Conservation (phyloP, 2,888 invertebrate species). For the Furcula furcula region DNA sequence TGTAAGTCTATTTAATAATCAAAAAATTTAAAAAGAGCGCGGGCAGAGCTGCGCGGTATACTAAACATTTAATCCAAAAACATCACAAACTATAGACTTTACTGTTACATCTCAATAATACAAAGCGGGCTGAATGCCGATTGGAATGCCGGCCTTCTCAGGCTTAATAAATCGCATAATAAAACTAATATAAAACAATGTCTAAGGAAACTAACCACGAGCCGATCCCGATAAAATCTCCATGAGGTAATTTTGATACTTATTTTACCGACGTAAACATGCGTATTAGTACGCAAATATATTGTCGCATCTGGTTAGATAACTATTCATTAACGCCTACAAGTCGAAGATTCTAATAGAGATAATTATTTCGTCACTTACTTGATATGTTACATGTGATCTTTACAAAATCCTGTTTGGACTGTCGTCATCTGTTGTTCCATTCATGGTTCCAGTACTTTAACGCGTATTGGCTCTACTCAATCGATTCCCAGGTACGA, state of each 20-base stretch:
- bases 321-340: conserved; percentile 48
- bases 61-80: no score
- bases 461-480: neutral
- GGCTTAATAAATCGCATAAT: conserved; percentile 56
- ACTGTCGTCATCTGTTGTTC: conserved; percentile 1
- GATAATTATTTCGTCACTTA: conserved; percentile 29
- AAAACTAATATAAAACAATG: conserved; percentile 53
- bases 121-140: conserved; percentile 39
- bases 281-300: conserved; percentile 59
- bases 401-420: conserved; percentile 5
- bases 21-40: no score
- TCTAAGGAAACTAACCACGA: conserved; percentile 39
- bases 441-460: conserved; percentile 3
- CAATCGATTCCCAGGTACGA: conserved; percentile 2
- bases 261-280: conserved; percentile 52
- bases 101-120: conserved; percentile 50
- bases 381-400: conserved; percentile 4
- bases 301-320: conserved; percentile 37
- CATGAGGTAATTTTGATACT: conserved; percentile 41
- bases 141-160: conserved; percentile 46
- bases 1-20: no score
- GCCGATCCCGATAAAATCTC: conserved; percentile 60
- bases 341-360: conserved; percentile 26
- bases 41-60: no score
- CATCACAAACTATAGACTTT: no score